A percentile compares a stretch with the other conserved stretches of the same genome.
phyloP scores from a whole-genome alignment of 2,888 invertebrate genomes.

The Watsonalla binaria region DNA sequence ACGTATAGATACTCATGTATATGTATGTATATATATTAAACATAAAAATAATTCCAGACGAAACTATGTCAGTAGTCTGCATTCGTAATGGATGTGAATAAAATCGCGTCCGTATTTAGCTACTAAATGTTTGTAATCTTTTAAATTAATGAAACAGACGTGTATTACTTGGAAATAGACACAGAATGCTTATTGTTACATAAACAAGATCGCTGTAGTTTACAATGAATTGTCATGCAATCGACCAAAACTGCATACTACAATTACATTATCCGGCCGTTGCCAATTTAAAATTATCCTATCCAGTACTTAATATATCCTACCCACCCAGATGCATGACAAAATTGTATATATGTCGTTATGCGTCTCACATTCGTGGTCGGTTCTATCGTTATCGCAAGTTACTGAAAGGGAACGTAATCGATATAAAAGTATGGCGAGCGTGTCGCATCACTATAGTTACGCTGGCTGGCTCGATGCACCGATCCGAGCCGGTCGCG shows the following conservation, averaged over 20 bases:
- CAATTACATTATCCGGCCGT: slow-evolving; percentile 35
- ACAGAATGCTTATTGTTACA: slow-evolving; percentile 8
- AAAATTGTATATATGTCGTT: not conserved
- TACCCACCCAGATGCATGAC: not conserved
- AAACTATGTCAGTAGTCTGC: no score
- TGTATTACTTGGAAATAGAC: slow-evolving; percentile 12
- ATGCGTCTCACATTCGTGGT: not conserved
- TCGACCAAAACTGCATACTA: slow-evolving; percentile 37
- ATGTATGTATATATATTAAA: no score
- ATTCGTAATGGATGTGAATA: no score
- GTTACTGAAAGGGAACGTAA: slow-evolving; percentile 6
- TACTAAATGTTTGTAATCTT: slow-evolving; percentile 4
- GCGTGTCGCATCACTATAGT: slow-evolving; percentile 50
- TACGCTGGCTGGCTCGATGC: slow-evolving; percentile 39
- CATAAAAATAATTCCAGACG: no score
- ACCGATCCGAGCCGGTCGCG: slow-evolving; percentile 65
- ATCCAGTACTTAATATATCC: slow-evolving; percentile 13
- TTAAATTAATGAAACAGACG: slow-evolving; percentile 5
- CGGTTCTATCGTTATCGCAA: not conserved
- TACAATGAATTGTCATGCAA: slow-evolving; percentile 34
- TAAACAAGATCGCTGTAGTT: slow-evolving; percentile 38
- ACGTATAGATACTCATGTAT: no score
- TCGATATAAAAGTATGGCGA: slow-evolving; percentile 23
- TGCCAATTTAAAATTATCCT: slow-evolving; percentile 22
- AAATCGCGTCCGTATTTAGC: not conserved